Conservation (phyloP, 2,888 invertebrate species). For the Pimpla rufipes region DNA sequence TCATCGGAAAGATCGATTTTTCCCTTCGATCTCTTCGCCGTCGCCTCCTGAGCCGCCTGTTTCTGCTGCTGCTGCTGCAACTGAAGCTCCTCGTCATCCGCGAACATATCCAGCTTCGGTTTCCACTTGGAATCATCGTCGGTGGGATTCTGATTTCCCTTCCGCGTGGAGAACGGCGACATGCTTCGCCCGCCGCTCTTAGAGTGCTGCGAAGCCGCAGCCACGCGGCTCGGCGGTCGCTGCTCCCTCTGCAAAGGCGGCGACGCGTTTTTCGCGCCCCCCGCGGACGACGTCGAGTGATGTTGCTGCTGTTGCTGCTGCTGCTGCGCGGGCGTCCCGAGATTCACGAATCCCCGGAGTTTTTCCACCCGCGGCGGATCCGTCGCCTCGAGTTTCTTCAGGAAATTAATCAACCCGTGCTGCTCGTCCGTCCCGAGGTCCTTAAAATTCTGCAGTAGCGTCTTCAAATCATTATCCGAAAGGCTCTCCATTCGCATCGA, state of each 20-base stretch:
- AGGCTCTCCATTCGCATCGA: constrained; percentile 89
- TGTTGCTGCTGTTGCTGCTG: no score
- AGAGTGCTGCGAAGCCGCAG: constrained; percentile 49
- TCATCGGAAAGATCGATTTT: constrained; percentile 88
- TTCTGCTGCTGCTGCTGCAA: constrained; percentile 72
- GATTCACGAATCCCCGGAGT: constrained; percentile 91
- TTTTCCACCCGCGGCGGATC: constrained; percentile 93
- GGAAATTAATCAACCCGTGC: constrained; percentile 92
- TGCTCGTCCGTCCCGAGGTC: constrained; percentile 93
- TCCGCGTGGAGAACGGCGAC: constrained; percentile 86
- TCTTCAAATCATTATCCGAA: constrained; percentile 93
- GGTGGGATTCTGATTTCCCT: constrained; percentile 84
- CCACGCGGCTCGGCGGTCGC: constrained; percentile 69
- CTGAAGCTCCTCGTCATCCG: constrained; percentile 81
- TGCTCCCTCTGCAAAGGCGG: constrained; percentile 61
- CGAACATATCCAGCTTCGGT: constrained; percentile 83
- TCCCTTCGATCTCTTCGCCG: constrained; percentile 76
- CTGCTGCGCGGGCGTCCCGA: constrained; percentile 78
- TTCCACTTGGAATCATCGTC: constrained; percentile 82
- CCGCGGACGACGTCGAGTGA: no score
- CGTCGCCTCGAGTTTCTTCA: constrained; percentile 92
- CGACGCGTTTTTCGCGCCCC: constrained; percentile 10
- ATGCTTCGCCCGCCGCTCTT: constrained; percentile 79
- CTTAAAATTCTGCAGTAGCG: constrained; percentile 92
- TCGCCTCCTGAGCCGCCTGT: constrained; percentile 56